A percentile compares a stretch with the other conserved stretches of the same genome.
These are phyloP conservation scores for Myotis vivesi DNA, from an alignment of 2,797 vertebrate species.

Conservation along the genomic window DNA sequence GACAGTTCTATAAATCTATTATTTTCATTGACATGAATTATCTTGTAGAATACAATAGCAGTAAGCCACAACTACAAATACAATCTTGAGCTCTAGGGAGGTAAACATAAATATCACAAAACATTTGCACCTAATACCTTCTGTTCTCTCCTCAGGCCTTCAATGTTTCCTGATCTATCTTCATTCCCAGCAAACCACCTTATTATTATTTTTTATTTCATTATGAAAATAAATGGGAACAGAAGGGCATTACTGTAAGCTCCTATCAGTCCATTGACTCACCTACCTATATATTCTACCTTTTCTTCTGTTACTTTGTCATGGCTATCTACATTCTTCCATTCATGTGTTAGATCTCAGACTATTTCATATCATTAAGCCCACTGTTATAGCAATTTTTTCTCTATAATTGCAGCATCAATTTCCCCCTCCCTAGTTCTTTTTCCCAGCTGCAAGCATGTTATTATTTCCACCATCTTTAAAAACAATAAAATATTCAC, in stretches of 20 bases:
- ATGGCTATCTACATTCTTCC: not conserved
- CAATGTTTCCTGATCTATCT: not conserved
- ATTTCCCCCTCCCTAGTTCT: not conserved
- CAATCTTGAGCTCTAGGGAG: not conserved
- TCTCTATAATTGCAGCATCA: not conserved
- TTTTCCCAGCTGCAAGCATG: not conserved
- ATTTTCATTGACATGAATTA: constrained; percentile 39
- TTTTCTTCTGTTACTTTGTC: not conserved
- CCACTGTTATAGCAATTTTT: not conserved
- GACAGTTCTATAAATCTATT: constrained; percentile 39
- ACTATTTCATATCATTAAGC: not conserved
- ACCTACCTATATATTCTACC: not conserved
- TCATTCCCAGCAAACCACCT: not conserved
- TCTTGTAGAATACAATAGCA: not conserved
- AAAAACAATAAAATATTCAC: not conserved
- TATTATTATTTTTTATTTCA: not conserved
- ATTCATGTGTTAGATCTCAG: not conserved
- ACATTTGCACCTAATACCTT: not conserved
- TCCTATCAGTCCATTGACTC: not conserved
- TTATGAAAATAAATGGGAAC: not conserved
- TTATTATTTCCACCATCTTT: not conserved
- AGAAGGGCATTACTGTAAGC: not conserved
- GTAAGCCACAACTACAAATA: not conserved
- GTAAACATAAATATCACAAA: not conserved
- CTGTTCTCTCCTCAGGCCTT: not conserved